These are phyloP conservation scores for Chinchilla lanigera DNA, from an alignment of 2,113 vertebrate genomes.

Conservation along the genomic window DNA sequence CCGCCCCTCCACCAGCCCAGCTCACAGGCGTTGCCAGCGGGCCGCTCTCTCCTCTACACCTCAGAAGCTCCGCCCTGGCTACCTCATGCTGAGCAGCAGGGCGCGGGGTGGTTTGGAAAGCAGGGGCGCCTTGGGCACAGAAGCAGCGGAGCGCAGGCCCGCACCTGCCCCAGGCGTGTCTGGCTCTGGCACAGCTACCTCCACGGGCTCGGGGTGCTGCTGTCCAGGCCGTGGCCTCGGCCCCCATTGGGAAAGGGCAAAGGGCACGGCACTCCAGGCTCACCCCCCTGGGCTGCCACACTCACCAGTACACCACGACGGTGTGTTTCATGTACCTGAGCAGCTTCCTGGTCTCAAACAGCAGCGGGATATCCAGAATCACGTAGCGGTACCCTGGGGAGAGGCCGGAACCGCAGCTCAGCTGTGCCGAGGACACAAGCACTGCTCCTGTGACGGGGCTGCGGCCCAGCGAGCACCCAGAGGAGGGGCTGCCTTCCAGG, in stretches of 20 bases:
- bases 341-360: slow-evolving; percentile 93
- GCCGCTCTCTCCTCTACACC: background rate
- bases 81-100: background rate
- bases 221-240: background rate
- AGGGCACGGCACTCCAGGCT: background rate
- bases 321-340: slow-evolving; percentile 94
- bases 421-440: background rate
- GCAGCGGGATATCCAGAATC: slow-evolving; percentile 96
- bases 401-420: slow-evolving; percentile 4
- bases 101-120: background rate
- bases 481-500: background rate
- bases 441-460: background rate
- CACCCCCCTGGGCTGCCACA: background rate
- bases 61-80: background rate
- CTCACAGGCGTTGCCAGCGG: background rate
- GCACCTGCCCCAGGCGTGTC: background rate
- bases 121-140: background rate
- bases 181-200: background rate
- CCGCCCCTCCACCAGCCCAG: background rate
- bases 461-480: background rate
- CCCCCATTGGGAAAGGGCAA: background rate
- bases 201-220: background rate
- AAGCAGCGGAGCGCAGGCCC: background rate
- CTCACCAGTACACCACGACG: slow-evolving; percentile 97
- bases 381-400: slow-evolving; percentile 94